These are phyloP conservation scores for Falco biarmicus DNA, from an alignment of 2,797 vertebrate genomes.

Conservation along the genomic window DNA sequence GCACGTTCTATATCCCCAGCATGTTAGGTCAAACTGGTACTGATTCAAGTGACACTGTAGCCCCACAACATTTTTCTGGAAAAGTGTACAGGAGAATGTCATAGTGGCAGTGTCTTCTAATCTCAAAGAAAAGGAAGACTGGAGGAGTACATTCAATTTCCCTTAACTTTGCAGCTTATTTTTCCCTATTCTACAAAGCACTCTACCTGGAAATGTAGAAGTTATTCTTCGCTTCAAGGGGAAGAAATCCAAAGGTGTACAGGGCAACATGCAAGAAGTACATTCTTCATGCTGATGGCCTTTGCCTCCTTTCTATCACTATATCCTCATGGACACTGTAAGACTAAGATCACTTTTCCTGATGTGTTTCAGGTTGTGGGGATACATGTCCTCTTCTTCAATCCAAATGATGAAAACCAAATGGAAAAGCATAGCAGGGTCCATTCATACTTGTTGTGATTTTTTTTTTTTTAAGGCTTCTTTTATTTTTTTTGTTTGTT, in stretches of 20 bases:
- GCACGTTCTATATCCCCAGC: background rate
- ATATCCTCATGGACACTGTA: accelerated
- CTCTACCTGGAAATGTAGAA: background rate
- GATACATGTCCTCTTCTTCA: background rate
- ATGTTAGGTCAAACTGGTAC: background rate
- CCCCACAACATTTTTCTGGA: background rate
- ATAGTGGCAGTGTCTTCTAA: background rate
- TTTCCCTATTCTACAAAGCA: background rate
- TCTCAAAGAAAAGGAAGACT: background rate
- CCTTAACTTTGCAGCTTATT: background rate
- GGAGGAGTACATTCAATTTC: accelerated
- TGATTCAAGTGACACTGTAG: background rate
- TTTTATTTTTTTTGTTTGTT: background rate
- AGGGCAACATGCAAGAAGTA: background rate
- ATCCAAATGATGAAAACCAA: background rate
- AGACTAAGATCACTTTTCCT: background rate
- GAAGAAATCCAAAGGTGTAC: background rate
- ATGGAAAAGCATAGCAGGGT: background rate
- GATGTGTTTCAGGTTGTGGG: background rate
- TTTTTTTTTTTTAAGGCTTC: background rate
- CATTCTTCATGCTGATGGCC: background rate
- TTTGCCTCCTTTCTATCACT: background rate
- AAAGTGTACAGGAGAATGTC: background rate
- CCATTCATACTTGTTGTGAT: background rate
- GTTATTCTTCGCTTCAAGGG: background rate